Evolutionary conservation across 1,140 invertebrate species (phyloP), one percentile per base, ranked within the genome.

Genomic region (Scaptodrosophila lebanonensis): DNA sequence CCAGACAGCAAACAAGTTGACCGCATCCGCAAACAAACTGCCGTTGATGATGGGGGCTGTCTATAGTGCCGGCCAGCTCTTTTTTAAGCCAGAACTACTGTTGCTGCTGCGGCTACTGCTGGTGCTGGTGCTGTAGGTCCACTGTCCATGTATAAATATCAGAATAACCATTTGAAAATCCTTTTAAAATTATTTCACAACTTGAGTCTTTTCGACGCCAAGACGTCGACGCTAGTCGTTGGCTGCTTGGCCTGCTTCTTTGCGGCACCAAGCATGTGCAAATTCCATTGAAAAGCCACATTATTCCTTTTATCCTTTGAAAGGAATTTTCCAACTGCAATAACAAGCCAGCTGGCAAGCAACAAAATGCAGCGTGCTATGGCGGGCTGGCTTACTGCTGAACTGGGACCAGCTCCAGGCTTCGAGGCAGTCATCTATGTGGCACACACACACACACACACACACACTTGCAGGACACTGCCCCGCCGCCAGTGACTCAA

Each of bases 221-320:
- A 58, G 53, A 29, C 65, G 48, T 45, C 30, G 67, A 49, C 44
- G n/a, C 54, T 51, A 44, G 12, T 58, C 39, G 17, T 43, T 27
- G 17, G 52, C 35, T 62, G 29, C 22, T 47, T 44, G 30, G 50
- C 39, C 52, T 47, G 35, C 65, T 60, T 40, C 42, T 49, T 53
- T 49, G 51, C 60, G 49, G 56, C 43, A 44, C 56, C 18, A 82
- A 82, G 75, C 70, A 82, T 82, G 75, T 82, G 75, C 75, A 82
- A 82, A 82, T 82, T 83, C 75, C 75, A 82, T 67, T 70, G 75
- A 75, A 82, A 82, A 82, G 75, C 75, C 75, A 82, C 75, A 82
- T 82, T 82, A 82, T 82, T 82, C 75, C 63, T 67, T 82, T 82
- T 82, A 82, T 82, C 75, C 75, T 70, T 82, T 72, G 69, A 75